Conservation (phyloP, 2,797 vertebrate species). For the Euthynnus affinis region DNA sequence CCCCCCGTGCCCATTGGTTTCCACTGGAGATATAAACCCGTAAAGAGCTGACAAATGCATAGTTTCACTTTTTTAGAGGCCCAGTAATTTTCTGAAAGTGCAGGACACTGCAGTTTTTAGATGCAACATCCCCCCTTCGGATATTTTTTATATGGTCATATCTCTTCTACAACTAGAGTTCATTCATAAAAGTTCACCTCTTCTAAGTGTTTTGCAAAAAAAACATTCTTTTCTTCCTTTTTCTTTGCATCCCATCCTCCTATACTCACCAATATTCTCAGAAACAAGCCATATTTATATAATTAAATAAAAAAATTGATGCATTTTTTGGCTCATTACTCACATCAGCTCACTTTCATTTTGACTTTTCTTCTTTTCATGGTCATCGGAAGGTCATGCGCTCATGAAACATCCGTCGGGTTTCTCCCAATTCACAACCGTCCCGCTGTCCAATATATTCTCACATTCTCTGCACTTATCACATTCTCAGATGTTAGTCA, state of each 20-base stretch:
- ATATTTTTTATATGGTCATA: neutral
- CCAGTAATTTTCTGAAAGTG: too few relatives aligned
- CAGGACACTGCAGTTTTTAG: too few relatives aligned
- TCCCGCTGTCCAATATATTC: slow-evolving; percentile 70
- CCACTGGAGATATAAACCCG: too few relatives aligned
- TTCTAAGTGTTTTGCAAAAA: neutral
- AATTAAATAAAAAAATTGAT: neutral
- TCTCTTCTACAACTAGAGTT: neutral
- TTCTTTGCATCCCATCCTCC: neutral
- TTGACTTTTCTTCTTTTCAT: slow-evolving; percentile 14
- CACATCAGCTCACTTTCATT: slow-evolving; percentile 44
- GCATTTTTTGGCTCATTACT: slow-evolving; percentile 20
- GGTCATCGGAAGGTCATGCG: slow-evolving; percentile 59
- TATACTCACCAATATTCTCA: neutral
- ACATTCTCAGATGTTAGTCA: slow-evolving; percentile 77
- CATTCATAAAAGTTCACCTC: neutral
- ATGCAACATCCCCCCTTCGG: neutral
- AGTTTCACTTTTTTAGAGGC: too few relatives aligned
- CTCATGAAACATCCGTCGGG: slow-evolving; percentile 60
- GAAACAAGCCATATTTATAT: slow-evolving; percentile 5
- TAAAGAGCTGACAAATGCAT: too few relatives aligned
- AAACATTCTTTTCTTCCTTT: neutral
- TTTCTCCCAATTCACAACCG: slow-evolving; percentile 60
- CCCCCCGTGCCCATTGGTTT: too few relatives aligned
- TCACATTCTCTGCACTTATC: slow-evolving; percentile 79